phyloP scores from a whole-genome alignment of 2,797 vertebrate species.

The Siniperca undulata region DNA sequence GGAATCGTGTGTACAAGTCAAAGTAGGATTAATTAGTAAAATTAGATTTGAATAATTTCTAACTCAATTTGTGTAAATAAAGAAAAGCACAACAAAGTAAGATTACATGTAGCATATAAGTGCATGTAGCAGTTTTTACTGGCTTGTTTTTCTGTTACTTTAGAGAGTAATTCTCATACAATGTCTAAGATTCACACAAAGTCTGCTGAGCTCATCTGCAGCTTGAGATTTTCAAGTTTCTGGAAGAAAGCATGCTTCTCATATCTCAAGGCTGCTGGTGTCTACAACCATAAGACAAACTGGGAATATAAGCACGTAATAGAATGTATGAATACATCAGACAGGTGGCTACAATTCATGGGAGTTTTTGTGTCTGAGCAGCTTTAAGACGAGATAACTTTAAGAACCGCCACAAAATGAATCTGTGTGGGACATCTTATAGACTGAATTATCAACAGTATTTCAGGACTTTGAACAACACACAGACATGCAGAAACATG shows the following conservation, averaged over 20 bases:
- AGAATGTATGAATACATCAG: background rate
- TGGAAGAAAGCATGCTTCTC: slow-evolving; percentile 1
- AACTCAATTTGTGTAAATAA: background rate
- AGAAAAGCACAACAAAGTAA: no score
- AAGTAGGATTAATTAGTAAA: background rate
- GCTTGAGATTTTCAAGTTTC: slow-evolving; percentile 24
- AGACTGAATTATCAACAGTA: background rate
- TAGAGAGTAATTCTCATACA: background rate
- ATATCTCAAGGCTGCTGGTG: slow-evolving; percentile 1
- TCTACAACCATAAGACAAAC: slow-evolving; percentile 16
- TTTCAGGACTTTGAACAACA: background rate
- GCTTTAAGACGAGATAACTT: background rate
- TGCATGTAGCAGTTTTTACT: no score
- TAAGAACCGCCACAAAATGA: background rate
- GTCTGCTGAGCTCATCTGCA: slow-evolving; percentile 30
- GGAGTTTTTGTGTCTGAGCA: background rate
- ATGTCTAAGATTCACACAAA: background rate
- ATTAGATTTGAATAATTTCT: background rate
- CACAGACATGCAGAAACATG: background rate
- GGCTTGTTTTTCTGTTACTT: background rate
- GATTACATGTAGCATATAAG: no score
- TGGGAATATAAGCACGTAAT: slow-evolving; percentile 17
- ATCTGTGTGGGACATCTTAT: background rate
- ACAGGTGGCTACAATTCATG: background rate
- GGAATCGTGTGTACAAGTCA: background rate